Evolutionary conservation across 2,113 vertebrate genomes (phyloP).

Genomic region (Tyrannus savana): DNA sequence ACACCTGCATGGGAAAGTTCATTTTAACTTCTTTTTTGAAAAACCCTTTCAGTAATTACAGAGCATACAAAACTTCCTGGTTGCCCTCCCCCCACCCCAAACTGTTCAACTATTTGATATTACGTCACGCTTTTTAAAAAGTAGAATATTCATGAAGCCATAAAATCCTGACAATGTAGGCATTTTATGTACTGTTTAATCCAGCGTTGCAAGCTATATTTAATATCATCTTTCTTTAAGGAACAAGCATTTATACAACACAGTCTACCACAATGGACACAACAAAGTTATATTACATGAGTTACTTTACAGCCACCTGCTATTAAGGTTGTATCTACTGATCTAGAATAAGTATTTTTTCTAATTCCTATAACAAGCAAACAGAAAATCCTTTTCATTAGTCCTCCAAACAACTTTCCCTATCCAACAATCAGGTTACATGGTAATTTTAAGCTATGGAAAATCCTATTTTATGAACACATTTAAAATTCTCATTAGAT

Average conservation of each 20-base stretch:
- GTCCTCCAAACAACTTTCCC: not conserved
- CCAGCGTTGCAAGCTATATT: not conserved
- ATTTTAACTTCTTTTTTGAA: conserved; percentile 23
- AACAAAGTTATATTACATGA: not conserved
- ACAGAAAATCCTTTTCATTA: not conserved
- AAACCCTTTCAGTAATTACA: not conserved
- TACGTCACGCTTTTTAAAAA: not conserved
- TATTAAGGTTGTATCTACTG: not conserved
- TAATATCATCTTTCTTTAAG: not conserved
- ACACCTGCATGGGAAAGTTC: conserved; percentile 50
- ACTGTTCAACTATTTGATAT: not conserved
- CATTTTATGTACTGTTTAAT: not conserved
- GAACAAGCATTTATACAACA: not conserved
- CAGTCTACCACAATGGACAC: not conserved
- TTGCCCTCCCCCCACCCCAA: not conserved
- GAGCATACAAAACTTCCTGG: not conserved
- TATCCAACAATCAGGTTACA: not conserved
- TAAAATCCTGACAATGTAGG: not conserved
- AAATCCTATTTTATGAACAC: not conserved
- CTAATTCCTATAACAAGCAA: not conserved
- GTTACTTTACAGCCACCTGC: not conserved
- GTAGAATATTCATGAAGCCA: not conserved
- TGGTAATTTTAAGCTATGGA: not conserved
- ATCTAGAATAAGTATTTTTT: not conserved
- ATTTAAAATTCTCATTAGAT: not conserved